A percentile compares a stretch with the other conserved stretches of the same genome.
Evolutionary conservation across 2,888 invertebrate species (phyloP).

Genomic region (Schizaphis graminum): DNA sequence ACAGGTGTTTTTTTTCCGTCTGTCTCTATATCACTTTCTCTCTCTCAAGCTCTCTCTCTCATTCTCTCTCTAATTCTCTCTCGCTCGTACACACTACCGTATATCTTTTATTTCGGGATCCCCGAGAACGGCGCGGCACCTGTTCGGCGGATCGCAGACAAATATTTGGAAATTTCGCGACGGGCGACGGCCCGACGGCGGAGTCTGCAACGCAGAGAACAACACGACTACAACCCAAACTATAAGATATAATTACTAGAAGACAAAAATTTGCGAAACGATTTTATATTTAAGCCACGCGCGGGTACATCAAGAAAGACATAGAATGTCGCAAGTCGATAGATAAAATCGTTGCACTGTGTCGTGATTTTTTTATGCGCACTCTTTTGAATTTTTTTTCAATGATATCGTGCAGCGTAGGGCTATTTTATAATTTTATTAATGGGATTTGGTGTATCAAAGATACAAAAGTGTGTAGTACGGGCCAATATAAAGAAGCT

Average conservation of each 20-base stretch:
- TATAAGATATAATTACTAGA: neutral
- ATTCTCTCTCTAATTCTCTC: neutral
- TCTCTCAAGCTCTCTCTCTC: neutral
- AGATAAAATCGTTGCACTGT: too few relatives aligned
- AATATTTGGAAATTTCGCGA: slow-evolving; percentile 60
- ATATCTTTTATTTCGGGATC: slow-evolving; percentile 47
- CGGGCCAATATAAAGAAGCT: too few relatives aligned
- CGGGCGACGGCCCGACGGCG: slow-evolving; percentile 6
- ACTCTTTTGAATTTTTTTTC: too few relatives aligned
- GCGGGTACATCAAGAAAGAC: too few relatives aligned
- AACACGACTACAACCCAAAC: neutral
- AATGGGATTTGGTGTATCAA: too few relatives aligned
- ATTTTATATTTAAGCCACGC: neutral
- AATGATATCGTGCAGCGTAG: too few relatives aligned
- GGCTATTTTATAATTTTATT: too few relatives aligned
- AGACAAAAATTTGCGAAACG: neutral
- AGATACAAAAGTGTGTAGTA: too few relatives aligned
- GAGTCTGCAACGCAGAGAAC: neutral
- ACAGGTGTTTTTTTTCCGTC: slow-evolving; percentile 58
- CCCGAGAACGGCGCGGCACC: slow-evolving; percentile 56
- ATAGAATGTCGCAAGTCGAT: too few relatives aligned
- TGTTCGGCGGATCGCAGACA: slow-evolving; percentile 46
- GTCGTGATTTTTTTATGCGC: too few relatives aligned
- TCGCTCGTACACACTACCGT: neutral
- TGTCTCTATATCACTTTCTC: neutral